Percentiles rank a stretch among this genome's conserved stretches.
These are phyloP conservation scores for Salvelinus sp. DNA, from an alignment of 2,113 vertebrate genomes.

Conservation along the genomic window DNA sequence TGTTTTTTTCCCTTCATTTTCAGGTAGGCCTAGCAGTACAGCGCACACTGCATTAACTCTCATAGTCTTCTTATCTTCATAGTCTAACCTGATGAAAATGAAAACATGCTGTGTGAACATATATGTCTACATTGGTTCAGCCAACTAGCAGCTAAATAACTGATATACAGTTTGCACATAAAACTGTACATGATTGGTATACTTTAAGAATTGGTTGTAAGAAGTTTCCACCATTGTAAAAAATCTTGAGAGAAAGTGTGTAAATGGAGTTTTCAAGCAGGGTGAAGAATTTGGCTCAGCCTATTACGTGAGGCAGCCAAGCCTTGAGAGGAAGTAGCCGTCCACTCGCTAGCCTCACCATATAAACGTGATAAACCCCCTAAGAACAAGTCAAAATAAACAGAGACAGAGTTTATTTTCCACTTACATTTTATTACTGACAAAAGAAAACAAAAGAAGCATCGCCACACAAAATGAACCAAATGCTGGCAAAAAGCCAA, in stretches of 20 bases:
- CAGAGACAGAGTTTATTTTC: conserved; percentile 15
- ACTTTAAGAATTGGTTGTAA: too few species aligned
- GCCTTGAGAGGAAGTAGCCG: neutral
- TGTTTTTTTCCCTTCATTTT: conserved; percentile 41
- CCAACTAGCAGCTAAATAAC: neutral
- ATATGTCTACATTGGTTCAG: conserved; percentile 16
- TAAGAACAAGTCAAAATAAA: conserved; percentile 29
- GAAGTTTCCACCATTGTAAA: too few species aligned
- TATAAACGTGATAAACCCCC: neutral
- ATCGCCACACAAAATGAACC: conserved; percentile 79
- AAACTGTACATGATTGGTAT: too few species aligned
- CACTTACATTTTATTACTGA: conserved; percentile 96
- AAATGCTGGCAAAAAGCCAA: conserved; percentile 69
- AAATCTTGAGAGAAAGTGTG: too few species aligned
- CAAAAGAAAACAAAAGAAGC: conserved; percentile 88
- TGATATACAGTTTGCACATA: neutral
- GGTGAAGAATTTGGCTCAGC: too few species aligned
- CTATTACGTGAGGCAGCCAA: too few species aligned
- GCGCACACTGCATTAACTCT: conserved; percentile 36
- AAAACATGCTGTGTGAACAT: conserved; percentile 37
- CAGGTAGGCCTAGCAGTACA: conserved; percentile 48
- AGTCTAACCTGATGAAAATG: conserved; percentile 20
- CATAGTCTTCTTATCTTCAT: conserved; percentile 50
- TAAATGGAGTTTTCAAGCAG: too few species aligned
- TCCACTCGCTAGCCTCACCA: neutral